Evolutionary conservation across 1,140 invertebrate genomes (phyloP), one percentile per base, ranked within the genome.

Genomic region (Cherax quadricarinatus): DNA sequence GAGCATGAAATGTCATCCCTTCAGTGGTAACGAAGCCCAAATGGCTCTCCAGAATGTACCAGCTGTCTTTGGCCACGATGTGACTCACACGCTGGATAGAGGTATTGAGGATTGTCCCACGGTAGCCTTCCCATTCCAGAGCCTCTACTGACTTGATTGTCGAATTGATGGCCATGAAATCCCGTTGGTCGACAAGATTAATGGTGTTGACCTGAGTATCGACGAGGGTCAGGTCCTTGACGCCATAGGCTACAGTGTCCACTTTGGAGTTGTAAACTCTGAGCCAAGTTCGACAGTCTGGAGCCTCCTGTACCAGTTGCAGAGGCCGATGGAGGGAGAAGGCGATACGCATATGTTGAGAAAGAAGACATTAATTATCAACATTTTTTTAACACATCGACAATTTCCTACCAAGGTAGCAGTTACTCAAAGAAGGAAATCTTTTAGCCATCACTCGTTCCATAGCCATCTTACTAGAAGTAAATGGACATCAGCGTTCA

Each of bases 151-250:
- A 57, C 3, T 66, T 86, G 82, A 91, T 91, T 48, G 84, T 86
- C 10, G 89, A 91, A 62, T 91, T 91, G 84, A 91, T 81, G 78
- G 89, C 83, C 89, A 91, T 91, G 78, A 91, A 91, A 75, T 91
- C 89, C 78, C 89, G 16, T 48, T 91, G 89, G 84, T 86, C 57
- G 2, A 24, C 10, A 21, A 91, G 84, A 9, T 81, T 91, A 49
- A 91, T 86, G 60, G 85, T 51, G 21, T 86, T 80, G 14, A 86
- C 89, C 12, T 81, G 53, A 53, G 75, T 7, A 60, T 86, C 51
- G 7, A 85, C 73, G 4, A 91, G 18, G 41, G 89, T 91, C 21
- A 91, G 84, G 60, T 91, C 89, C 84, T 91, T 91, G 6, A 91
- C 89, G 4, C 89, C 89, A 53, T 87, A 60, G n/a, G 53, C 75